Evolutionary conservation across 2,113 vertebrate species (phyloP).

Genomic region (Nycticorax nycticorax): DNA sequence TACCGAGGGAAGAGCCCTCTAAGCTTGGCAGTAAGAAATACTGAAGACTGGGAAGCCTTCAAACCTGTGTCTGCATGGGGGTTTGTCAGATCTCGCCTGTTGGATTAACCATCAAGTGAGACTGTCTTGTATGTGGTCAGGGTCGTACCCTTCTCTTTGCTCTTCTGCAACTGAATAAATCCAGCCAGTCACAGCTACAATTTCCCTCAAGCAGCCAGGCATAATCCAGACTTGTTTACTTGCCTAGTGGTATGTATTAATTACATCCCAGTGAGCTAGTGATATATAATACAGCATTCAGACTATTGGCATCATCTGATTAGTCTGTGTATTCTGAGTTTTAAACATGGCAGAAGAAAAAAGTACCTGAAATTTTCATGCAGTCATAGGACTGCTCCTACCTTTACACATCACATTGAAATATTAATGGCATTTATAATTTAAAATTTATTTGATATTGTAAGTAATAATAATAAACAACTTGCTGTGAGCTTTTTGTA

Average conservation of each 20-base stretch:
- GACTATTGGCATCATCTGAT: background rate
- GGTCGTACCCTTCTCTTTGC: background rate
- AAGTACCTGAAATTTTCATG: background rate
- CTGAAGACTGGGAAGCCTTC: background rate
- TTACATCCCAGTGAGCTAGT: background rate
- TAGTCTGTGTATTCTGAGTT: background rate
- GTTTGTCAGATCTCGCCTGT: background rate
- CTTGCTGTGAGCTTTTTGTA: background rate
- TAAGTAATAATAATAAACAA: background rate
- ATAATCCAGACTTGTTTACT: background rate
- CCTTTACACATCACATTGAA: background rate
- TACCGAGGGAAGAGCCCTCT: background rate
- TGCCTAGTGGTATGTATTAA: background rate
- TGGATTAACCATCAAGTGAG: background rate
- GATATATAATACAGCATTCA: background rate
- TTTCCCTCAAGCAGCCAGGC: background rate
- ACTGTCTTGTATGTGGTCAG: accelerated
- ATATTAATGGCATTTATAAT: background rate
- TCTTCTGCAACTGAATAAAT: background rate
- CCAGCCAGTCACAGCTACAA: background rate
- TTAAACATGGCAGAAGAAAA: background rate
- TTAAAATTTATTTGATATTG: background rate
- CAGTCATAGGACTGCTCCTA: background rate
- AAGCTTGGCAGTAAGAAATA: background rate
- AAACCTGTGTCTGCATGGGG: background rate